Evolutionary conservation across 2,113 vertebrate species (phyloP).

Genomic region (Bagarius yarrelli): DNA sequence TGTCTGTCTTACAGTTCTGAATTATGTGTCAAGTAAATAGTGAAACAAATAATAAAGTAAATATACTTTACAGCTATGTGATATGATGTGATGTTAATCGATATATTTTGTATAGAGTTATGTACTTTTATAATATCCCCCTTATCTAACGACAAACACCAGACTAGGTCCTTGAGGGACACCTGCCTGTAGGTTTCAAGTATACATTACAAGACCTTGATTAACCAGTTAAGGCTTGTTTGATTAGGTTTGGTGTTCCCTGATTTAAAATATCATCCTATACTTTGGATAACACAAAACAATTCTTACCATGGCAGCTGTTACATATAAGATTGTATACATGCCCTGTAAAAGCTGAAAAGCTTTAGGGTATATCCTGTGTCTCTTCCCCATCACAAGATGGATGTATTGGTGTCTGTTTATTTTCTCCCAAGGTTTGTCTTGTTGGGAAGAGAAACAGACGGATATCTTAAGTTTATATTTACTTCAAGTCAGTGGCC

Average conservation of each 20-base stretch:
- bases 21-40: too few relatives aligned
- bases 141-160: too few relatives aligned
- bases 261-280: background rate
- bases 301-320: background rate
- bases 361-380: background rate
- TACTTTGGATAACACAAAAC: background rate
- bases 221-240: too few relatives aligned
- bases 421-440: slow-evolving; percentile 44
- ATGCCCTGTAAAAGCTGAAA: background rate
- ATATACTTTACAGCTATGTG: too few relatives aligned
- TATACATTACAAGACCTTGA: too few relatives aligned
- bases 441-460: slow-evolving; percentile 31
- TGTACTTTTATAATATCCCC: too few relatives aligned
- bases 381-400: slow-evolving; percentile 19
- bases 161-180: too few relatives aligned
- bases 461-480: slow-evolving; percentile 27
- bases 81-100: too few relatives aligned
- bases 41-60: too few relatives aligned
- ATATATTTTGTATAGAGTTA: too few relatives aligned
- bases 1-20: background rate
- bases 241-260: too few relatives aligned
- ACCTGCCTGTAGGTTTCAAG: too few relatives aligned
- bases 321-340: background rate
- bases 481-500: slow-evolving; percentile 32
- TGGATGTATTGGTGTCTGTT: slow-evolving; percentile 19